Evolutionary conservation across 2,113 vertebrate species (phyloP), one percentile per base, ranked within the genome.

Genomic region (Pseudolaguvia tuberculata): DNA sequence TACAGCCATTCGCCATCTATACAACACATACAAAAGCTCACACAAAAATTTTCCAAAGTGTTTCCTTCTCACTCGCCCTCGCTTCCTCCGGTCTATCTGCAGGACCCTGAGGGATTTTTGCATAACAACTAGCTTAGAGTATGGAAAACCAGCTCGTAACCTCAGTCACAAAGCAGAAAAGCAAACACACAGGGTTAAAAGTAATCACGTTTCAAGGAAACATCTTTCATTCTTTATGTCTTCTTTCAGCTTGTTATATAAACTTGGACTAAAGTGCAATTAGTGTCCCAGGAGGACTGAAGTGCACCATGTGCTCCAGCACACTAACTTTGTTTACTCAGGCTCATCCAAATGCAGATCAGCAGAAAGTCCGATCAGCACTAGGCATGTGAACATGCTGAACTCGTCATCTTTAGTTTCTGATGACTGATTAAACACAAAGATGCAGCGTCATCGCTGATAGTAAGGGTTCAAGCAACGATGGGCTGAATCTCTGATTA

Each of bases 21-120:
- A 23, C 35, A 25, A 9, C 61, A 17, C 31, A 21, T 17, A 39
- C 14, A 4, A 29, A 58, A 61, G 7, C 23, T 63, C 10, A 65
- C 39, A 14, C 61, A 65, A 65, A 12, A 7, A 52, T n/a, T 52
- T 69, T 31, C 35, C 50, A 52, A 13, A 1, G 14, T 17, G 15
- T 13, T 66, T 52, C 62, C 31, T 27, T 48, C 55, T 53, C 39
- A 27, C 25, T 52, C 21, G 20, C n/a, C 31, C 6, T 9, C 3
- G 1, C 39, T 35, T 62, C 52, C 59, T 48, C 21, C n/a, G 15
- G 25, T 63, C 20, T 29, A 58, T 21, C 18, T 70, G 7, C 50
- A 57, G 14, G 48, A 58, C 69, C 62, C 25, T n/a, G 55, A 35
- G 70, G 35, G 70, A 76, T 39, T 68, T 31, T 56, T 73, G 56